Conservation (phyloP, 2,797 vertebrate genomes). For the Hirundo rustica region DNA sequence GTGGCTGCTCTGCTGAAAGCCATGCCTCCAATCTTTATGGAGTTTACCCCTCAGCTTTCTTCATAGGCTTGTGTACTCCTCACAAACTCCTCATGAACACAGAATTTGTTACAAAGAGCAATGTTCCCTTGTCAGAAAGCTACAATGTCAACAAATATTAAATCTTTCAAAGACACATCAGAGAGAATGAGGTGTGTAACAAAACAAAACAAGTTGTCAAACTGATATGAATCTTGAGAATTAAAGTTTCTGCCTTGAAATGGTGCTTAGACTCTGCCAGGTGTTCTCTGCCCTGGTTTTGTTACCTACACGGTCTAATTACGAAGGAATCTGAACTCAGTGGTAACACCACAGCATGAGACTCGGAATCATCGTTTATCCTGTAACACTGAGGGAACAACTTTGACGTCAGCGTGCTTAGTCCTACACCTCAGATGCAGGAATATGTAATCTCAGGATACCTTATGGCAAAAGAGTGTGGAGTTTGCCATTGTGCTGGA, state of each 20-base stretch:
- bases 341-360: background rate
- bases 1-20: background rate
- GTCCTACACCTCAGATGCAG: background rate
- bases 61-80: background rate
- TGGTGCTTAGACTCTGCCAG: background rate
- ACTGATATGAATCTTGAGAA: background rate
- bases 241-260: background rate
- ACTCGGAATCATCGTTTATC: background rate
- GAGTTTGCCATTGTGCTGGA: background rate
- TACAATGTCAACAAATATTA: background rate
- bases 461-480: background rate
- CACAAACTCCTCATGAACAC: background rate
- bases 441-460: background rate
- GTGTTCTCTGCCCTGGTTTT: background rate
- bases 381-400: background rate
- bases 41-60: background rate
- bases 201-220: background rate
- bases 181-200: background rate
- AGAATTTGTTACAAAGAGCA: background rate
- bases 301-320: background rate
- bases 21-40: background rate
- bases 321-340: background rate
- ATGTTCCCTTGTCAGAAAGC: background rate
- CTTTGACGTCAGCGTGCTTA: background rate
- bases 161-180: background rate